Percentiles rank a stretch among this genome's conserved stretches.
Conservation (phyloP, 2,888 invertebrate genomes). For the Caenorhabditis panamensis region DNA sequence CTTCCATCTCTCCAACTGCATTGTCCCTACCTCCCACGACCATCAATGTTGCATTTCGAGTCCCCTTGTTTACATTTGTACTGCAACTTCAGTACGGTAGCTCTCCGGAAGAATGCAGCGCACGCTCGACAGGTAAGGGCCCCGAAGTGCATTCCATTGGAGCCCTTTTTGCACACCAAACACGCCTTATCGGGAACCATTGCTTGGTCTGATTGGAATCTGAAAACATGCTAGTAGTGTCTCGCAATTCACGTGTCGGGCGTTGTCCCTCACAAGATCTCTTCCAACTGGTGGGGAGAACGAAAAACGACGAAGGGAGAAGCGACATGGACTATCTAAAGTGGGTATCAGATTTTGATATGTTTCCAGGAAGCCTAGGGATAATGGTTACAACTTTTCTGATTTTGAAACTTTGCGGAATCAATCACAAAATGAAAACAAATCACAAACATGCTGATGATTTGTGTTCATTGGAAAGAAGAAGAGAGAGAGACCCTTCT, state of each 20-base stretch:
- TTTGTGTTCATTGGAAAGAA: constrained; percentile 24
- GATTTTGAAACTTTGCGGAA: too few species aligned
- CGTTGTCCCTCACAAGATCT: constrained; percentile 38
- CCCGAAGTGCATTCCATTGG: constrained; percentile 52
- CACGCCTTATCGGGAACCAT: constrained; percentile 44
- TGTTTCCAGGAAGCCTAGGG: too few species aligned
- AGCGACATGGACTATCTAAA: too few species aligned
- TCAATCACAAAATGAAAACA: constrained; percentile 46
- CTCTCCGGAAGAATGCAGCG: constrained; percentile 61
- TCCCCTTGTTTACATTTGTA: constrained; percentile 52
- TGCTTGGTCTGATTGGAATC: too few species aligned
- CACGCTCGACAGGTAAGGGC: constrained; percentile 52
- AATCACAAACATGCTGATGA: constrained; percentile 19
- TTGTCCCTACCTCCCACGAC: constrained; percentile 39
- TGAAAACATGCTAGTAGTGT: too few species aligned
- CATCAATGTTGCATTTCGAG: constrained; percentile 46
- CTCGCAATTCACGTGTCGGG: constrained; percentile 1
- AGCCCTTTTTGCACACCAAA: constrained; percentile 39
- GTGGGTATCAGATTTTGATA: too few species aligned
- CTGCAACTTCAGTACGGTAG: constrained; percentile 55
- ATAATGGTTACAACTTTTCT: too few species aligned
- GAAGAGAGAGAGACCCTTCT: constrained; percentile 26
- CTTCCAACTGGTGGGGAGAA: constrained; percentile 2
- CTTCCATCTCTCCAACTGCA: neutral
- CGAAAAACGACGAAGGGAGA: too few species aligned